Evolutionary conservation across 1,140 invertebrate genomes (phyloP), one percentile per base, ranked within the genome.

Genomic region (Drosophila auraria): DNA sequence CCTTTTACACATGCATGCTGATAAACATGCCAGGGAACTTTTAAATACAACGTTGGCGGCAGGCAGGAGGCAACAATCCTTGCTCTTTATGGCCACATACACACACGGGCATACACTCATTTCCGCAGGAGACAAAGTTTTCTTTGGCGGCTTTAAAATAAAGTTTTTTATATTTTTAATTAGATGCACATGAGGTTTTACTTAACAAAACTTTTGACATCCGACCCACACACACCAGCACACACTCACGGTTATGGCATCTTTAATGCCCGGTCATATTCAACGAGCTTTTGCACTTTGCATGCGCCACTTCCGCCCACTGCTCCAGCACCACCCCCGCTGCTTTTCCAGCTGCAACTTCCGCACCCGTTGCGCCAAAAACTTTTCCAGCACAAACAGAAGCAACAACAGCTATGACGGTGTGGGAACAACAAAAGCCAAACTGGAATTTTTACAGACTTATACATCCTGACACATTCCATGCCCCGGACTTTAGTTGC

Each of bases 161-260:
- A 89, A 89, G 68, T 90, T 89, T 89, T 89, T 89, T 90, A 89
- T 89, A 87, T 89, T 90, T 90, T 89, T 89, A 89, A 89, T 89
- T 90, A 89, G 86, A 86, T 89, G 84, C 84, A 89, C 84, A 89
- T 89, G 84, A 90, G 84, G 82, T 89, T 90, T 87, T 84, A 89
- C 84, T 87, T 87, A 90, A 47, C 81, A 83, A 80, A 79, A 87
- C 61, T 90, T 89, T 82, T 89, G 81, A 84, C 82, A 76, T 65
- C 84, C 77, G 44, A 62, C 69, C 50, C 64, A 58, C 47, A 60
- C 25, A 58, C 9, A 40, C 64, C 25, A 44, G 42, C 49, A 30
- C 57, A 65, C 36, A 50, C 54, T 65, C 65, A 74, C 65, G 60
- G 81, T 82, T 90, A 86, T 90, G 84, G 86, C 82, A 90, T 86